These are phyloP conservation scores for Erebia palarica DNA, from an alignment of 2,888 invertebrate species.

Conservation along the genomic window DNA sequence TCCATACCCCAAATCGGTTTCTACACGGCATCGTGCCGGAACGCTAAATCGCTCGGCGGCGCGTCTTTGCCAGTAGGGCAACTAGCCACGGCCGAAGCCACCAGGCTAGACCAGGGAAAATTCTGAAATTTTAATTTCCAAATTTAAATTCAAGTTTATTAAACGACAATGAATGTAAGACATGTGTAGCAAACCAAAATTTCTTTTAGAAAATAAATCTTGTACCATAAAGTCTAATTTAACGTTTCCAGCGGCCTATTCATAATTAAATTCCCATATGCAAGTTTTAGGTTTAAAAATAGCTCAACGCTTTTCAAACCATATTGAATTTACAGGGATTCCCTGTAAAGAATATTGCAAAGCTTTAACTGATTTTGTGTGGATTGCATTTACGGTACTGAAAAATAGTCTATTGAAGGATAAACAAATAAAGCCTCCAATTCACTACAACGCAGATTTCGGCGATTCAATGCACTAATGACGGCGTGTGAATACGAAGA, in stretches of 20 bases:
- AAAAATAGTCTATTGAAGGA: constrained; percentile 41
- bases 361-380: constrained; percentile 40
- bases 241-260: neutral
- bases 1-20: too few relatives aligned
- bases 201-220: neutral
- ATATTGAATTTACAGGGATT: constrained; percentile 36
- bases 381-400: constrained; percentile 36
- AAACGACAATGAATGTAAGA: too few relatives aligned
- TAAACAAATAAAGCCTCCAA: constrained; percentile 46
- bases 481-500: constrained; percentile 63
- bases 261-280: neutral
- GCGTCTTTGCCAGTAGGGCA: too few relatives aligned
- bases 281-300: constrained; percentile 16
- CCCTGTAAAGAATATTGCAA: constrained; percentile 35
- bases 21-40: too few relatives aligned
- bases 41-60: too few relatives aligned
- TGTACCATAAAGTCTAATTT: neutral
- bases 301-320: constrained; percentile 15
- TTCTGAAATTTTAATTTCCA: too few relatives aligned
- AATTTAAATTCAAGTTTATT: too few relatives aligned
- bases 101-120: too few relatives aligned
- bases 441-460: constrained; percentile 61
- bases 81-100: too few relatives aligned
- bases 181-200: too few relatives aligned
- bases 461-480: constrained; percentile 76